phyloP scores from a whole-genome alignment of 2,797 vertebrate genomes.

The Cichlasoma orientale region DNA sequence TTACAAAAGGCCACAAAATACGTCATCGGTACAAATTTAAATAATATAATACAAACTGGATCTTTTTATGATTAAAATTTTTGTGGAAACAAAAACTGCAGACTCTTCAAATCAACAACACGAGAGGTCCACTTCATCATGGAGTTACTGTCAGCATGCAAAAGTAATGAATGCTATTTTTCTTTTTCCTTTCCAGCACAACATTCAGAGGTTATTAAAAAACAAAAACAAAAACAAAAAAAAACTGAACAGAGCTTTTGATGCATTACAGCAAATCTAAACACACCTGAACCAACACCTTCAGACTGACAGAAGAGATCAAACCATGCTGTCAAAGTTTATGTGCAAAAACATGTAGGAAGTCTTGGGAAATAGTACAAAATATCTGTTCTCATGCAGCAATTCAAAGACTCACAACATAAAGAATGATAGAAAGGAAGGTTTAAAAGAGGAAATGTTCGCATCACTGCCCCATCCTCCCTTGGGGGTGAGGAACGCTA shows the following conservation, averaged over 20 bases:
- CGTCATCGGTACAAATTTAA: background rate
- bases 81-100: constrained; percentile 5
- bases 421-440: constrained; percentile 19
- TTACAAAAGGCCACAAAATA: constrained; percentile 30
- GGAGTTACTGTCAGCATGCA: background rate
- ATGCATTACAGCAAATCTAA: background rate
- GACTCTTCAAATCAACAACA: background rate
- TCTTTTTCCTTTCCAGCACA: background rate
- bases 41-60: background rate
- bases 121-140: background rate
- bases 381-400: constrained; percentile 35
- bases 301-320: background rate
- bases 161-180: background rate
- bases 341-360: background rate
- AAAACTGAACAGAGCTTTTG: background rate
- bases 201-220: no score
- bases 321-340: background rate
- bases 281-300: background rate
- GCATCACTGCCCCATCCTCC: background rate
- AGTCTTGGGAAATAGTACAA: constrained; percentile 41
- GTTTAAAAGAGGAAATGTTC: background rate
- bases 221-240: no score
- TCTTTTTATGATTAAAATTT: background rate
- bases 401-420: constrained; percentile 23
- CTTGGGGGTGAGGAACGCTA: background rate